A percentile compares a stretch with the other conserved stretches of the same genome.
Evolutionary conservation across 2,113 vertebrate species (phyloP).

Genomic region (Pitta sordida): DNA sequence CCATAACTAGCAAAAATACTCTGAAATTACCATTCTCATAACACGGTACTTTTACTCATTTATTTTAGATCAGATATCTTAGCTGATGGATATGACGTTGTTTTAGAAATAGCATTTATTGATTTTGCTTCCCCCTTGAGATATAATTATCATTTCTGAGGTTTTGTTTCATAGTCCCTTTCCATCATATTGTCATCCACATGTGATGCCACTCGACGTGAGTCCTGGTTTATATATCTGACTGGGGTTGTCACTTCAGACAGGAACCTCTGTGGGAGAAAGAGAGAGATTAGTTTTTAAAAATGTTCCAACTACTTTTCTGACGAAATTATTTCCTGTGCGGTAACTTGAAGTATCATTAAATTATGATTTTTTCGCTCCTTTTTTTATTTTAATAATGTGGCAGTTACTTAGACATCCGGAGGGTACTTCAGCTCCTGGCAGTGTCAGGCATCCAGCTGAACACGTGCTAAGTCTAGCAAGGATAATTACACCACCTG

Average conservation of each 20-base stretch:
- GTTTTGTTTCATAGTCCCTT: background rate
- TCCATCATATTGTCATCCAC: background rate
- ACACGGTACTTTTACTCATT: background rate
- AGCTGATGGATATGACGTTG: background rate
- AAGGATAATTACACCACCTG: slow-evolving; percentile 72
- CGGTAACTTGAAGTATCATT: background rate
- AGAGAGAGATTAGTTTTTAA: slow-evolving; percentile 4
- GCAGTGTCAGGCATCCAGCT: slow-evolving; percentile 53
- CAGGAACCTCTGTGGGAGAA: background rate
- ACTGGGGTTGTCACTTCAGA: background rate
- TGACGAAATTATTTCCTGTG: background rate
- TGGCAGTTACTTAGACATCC: slow-evolving; percentile 59
- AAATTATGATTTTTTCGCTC: background rate
- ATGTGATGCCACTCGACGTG: background rate
- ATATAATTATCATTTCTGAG: slow-evolving; percentile 38
- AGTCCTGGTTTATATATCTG: background rate
- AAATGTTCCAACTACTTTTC: background rate
- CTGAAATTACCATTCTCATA: background rate
- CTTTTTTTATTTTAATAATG: slow-evolving; percentile 50
- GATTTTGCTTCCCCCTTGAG: slow-evolving; percentile 16
- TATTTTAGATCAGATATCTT: background rate
- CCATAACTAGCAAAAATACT: background rate
- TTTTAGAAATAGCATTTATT: slow-evolving; percentile 15
- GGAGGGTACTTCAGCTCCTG: slow-evolving; percentile 44
- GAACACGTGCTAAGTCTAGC: slow-evolving; percentile 61